These are phyloP conservation scores for Heliconius himera DNA, from an alignment of 1,140 invertebrate genomes.

Conservation along the genomic window DNA sequence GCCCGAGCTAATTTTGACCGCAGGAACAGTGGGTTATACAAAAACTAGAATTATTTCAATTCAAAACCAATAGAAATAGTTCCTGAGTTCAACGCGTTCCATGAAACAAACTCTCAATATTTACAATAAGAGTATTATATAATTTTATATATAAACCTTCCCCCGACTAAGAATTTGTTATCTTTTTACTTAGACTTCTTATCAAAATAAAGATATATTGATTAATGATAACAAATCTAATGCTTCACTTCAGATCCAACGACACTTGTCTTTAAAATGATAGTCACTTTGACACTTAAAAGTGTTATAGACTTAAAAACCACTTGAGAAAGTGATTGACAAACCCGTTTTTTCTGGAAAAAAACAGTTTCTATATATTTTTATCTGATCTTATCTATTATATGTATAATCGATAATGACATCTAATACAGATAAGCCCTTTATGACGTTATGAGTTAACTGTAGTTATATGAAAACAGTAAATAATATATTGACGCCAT, in stretches of 20 bases:
- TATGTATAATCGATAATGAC: neutral
- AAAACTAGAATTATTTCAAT: too few species aligned
- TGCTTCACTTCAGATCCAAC: neutral
- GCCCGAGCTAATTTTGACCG: too few species aligned
- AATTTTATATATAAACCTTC: too few species aligned
- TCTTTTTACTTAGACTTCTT: neutral
- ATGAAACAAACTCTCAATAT: too few species aligned
- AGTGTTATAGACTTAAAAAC: neutral
- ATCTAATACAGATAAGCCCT: neutral
- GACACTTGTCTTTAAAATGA: neutral
- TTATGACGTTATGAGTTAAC: neutral
- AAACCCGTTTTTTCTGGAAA: constrained; percentile 7
- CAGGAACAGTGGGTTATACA: too few species aligned
- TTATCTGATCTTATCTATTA: constrained; percentile 2
- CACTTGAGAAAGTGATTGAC: neutral
- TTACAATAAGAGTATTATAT: too few species aligned
- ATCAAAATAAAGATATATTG: neutral
- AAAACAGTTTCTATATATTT: neutral
- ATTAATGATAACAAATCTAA: neutral
- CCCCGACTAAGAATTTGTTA: too few species aligned
- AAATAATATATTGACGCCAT: too few species aligned
- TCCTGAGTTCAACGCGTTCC: too few species aligned
- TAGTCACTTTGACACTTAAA: neutral
- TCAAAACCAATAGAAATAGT: too few species aligned
- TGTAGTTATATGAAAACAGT: neutral